These are phyloP conservation scores for Melanchra persicariae DNA, from an alignment of 2,888 invertebrate species.

Conservation along the genomic window DNA sequence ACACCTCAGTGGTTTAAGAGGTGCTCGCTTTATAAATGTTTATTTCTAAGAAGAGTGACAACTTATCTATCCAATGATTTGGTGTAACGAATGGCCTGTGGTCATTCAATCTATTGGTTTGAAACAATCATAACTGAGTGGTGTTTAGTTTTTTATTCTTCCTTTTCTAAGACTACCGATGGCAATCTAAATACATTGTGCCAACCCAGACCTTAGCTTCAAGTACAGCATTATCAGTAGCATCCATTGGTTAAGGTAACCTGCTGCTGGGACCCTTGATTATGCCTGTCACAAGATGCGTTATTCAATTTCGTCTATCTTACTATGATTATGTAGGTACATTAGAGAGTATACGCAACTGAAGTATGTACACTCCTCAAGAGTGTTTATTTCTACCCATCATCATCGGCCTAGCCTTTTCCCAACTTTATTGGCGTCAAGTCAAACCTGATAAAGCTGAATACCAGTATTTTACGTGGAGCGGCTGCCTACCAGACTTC, in stretches of 20 bases:
- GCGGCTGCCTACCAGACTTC: too few relatives aligned
- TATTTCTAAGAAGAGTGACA: conserved; percentile 65
- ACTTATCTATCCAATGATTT: conserved; percentile 41
- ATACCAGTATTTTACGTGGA: too few relatives aligned
- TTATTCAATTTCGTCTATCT: too few relatives aligned
- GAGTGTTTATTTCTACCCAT: too few relatives aligned
- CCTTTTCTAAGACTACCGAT: neutral
- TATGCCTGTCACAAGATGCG: neutral
- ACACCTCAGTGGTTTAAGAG: conserved; percentile 64
- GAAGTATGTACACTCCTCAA: neutral
- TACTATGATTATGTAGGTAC: neutral
- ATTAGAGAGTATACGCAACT: too few relatives aligned
- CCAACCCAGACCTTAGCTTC: neutral
- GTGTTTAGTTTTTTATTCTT: conserved; percentile 6
- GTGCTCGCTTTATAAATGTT: conserved; percentile 57
- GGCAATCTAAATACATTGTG: neutral
- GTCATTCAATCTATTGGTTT: conserved; percentile 39
- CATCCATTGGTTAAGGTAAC: neutral
- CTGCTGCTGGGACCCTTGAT: neutral
- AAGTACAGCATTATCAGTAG: neutral
- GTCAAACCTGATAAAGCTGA: too few relatives aligned
- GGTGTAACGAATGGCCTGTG: conserved; percentile 50
- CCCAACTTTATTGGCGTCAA: too few relatives aligned
- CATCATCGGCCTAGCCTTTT: too few relatives aligned
- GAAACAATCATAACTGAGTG: conserved; percentile 26